Evolutionary conservation across 2,888 invertebrate genomes (phyloP), one percentile per base, ranked within the genome.

Genomic region (Microdon myrmicae): DNA sequence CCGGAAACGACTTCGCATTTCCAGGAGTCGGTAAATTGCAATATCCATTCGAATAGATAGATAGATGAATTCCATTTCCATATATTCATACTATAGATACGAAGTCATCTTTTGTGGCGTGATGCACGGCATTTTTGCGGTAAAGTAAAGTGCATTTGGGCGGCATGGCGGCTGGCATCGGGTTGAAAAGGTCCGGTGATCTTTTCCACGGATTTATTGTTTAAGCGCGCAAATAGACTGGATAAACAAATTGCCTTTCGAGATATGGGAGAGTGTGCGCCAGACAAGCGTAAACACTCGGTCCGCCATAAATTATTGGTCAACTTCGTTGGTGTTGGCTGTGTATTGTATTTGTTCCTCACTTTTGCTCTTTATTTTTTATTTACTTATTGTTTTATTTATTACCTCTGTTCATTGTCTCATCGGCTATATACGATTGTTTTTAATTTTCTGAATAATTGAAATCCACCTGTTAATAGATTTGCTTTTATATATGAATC

Each of bases 11-110:
- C 58, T 64, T 64, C 64, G 58, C 32, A 64, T 58, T 64, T 56
- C 45, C 64, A 64, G 51, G 64, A 64, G 58, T 58, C 53, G 64
- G 64, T 58, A 64, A 64, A 64, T 64, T 64, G 64, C 64, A 64
- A 64, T 58, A 64, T 53, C 64, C 58, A 64, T 64, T n/a, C 47
- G 64, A 47, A 58, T 58, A 45, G 61, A 56, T 60, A 55, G 55
- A 55, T 47, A 47, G 58, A 58, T 58, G 47, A 49, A 61, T 43
- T 47, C 58, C 64, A 64, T 58, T 64, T 58, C 37, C 51, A 58
- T 12, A 35, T 6, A 19, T 32, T 16, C 16, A 20, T 19, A 25
- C 6, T 6, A 3, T 4, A 29, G 10, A 31, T 29, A 16, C 4
- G 16, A 6, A 31, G 43, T 13, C 43, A 31, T 31, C 29, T 43